Conservation (phyloP, 2,113 vertebrate genomes). For the Marmota flaviventris region DNA sequence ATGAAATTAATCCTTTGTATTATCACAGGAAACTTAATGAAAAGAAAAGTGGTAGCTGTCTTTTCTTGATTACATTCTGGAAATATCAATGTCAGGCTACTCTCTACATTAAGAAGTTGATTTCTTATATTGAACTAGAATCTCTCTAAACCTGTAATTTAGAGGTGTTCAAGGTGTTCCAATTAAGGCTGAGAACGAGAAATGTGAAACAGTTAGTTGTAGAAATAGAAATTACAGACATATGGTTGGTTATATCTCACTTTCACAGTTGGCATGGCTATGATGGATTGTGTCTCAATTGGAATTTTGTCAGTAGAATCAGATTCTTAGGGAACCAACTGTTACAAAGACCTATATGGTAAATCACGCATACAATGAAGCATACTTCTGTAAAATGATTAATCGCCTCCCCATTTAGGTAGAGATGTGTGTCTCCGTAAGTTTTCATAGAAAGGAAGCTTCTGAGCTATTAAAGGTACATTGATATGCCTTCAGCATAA, state of each 20-base stretch:
- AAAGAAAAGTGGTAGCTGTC: neutral
- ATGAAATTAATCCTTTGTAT: neutral
- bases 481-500: neutral
- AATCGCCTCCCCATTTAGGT: neutral
- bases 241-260: neutral
- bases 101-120: constrained; percentile 29
- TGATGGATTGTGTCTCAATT: constrained; percentile 45
- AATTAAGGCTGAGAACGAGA: constrained; percentile 35
- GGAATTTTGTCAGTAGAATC: neutral
- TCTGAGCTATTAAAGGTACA: neutral
- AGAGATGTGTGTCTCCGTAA: neutral
- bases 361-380: neutral
- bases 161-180: constrained; percentile 37
- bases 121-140: constrained; percentile 21
- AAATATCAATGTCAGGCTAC: neutral
- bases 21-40: neutral
- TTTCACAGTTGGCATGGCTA: neutral
- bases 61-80: constrained; percentile 32
- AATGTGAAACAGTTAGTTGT: neutral
- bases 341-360: neutral
- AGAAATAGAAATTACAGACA: constrained; percentile 30
- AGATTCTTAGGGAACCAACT: neutral
- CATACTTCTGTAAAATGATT: neutral
- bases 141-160: constrained; percentile 14
- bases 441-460: constrained; percentile 10